phyloP scores from a whole-genome alignment of 92 coral and sea anemone genomes.

The Umimayanthus chanpuru region DNA sequence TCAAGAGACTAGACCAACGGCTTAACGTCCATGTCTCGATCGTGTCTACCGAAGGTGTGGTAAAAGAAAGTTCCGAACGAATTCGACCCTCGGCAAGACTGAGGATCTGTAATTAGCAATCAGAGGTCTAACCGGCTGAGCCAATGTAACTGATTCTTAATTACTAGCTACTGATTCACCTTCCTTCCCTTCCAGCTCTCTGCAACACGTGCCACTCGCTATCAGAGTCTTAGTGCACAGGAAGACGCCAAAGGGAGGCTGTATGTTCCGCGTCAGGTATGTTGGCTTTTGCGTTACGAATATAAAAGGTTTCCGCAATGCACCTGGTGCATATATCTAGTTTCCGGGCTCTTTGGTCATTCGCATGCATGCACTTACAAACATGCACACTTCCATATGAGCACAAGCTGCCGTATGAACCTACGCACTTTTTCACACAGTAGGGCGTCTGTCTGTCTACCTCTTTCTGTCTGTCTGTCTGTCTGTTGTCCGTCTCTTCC shows the following conservation, averaged over 20 bases:
- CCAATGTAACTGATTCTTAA: neutral
- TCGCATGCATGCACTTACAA: no score
- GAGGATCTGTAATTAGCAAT: no score
- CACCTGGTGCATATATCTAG: no score
- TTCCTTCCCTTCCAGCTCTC: constrained; percentile 64
- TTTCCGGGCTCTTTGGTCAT: no score
- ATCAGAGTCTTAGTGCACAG: constrained; percentile 63
- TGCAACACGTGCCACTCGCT: constrained; percentile 76
- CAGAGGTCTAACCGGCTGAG: no score
- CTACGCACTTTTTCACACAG: neutral
- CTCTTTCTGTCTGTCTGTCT: no score
- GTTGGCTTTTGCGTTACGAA: neutral
- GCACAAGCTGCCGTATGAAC: neutral
- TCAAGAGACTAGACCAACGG: no score
- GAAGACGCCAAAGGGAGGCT: constrained; percentile 50
- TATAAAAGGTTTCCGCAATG: neutral
- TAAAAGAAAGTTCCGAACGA: no score
- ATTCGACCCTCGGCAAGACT: no score
- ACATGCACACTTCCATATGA: neutral
- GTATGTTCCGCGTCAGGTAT: constrained; percentile 70
- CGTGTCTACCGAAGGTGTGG: no score
- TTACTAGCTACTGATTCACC: neutral
- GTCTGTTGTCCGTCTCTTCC: neutral
- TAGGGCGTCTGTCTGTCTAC: neutral
- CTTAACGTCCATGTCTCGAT: no score